Conservation (phyloP, 2,797 vertebrate genomes). For the Oceanodroma leucorhoa region DNA sequence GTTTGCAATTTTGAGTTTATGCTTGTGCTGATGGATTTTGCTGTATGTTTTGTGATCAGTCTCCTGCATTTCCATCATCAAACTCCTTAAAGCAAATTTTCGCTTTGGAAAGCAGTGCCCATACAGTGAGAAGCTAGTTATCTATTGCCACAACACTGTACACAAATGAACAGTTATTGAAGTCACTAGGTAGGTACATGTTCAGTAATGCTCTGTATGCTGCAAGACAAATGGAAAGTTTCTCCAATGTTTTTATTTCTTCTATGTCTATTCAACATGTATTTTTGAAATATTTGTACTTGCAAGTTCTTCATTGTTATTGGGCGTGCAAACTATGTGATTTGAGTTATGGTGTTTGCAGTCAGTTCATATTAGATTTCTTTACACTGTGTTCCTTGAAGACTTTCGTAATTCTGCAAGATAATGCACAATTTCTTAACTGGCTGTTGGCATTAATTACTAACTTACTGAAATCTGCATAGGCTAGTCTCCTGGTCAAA, state of each 20-base stretch:
- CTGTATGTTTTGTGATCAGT: neutral
- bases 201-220: neutral
- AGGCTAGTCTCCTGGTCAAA: neutral
- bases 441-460: neutral
- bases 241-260: neutral
- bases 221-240: neutral
- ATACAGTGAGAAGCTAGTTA: neutral
- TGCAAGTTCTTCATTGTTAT: neutral
- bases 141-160: neutral
- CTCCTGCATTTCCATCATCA: neutral
- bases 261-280: neutral
- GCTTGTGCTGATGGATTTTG: neutral
- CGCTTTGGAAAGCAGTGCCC: neutral
- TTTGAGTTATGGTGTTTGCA: neutral
- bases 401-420: neutral
- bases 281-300: neutral
- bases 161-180: neutral
- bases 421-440: neutral
- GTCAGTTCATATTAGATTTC: neutral
- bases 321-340: neutral
- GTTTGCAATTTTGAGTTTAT: neutral
- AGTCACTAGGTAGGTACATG: neutral
- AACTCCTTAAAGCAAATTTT: neutral
- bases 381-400: neutral
- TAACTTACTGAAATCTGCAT: neutral